Base-by-base conservation (phyloP, 53 echinoderm and acorn worm species). In the Luidia sarsii region DNA sequence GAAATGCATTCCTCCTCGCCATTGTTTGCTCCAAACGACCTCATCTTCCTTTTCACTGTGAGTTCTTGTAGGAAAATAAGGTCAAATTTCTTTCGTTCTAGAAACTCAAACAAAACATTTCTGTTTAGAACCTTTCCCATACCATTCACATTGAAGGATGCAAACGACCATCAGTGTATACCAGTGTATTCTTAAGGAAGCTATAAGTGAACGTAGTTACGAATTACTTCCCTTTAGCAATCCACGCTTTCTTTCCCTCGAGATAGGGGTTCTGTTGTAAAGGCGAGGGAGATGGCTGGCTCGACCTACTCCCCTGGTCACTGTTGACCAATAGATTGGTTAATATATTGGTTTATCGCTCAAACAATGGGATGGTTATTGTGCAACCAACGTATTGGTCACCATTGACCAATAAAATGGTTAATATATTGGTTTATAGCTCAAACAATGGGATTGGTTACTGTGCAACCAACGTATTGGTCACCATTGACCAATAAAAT, bases 91-190 rank as follows among this genome's bases (percentile, higher is more conserved):
- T 15, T 0, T 2, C 39, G 32, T 31, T 18, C 25, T 21, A 70
- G 23, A 20, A 13, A 70, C 4, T 70, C 30, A 39, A 70, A 70
- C 31, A 70, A 3, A 19, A 70, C 48, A 33, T 52, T 18, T 21
- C 68, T 21, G 24, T 67, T n/a, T n/a, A n/a, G n/a, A n/a, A n/a
- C n/a, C n/a, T n/a, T n/a, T n/a, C n/a, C n/a, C n/a, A n/a, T n/a
- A 5, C 62, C 33, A 50, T 69, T 69, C 0, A 69, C 51, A 50
- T 69, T 69, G 4, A 69, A 1, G 19, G 70, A 4, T 1, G 70
- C 37, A 39, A 65, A 18, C 1, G 65, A 65, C 41, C 37, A 39
- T 14, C 37, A 65, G 4, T 38, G 1, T 41, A 65, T 65, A 3
- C 13, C 15, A 63, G 30, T 33, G 33, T 53, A 15, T 18, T 18